phyloP scores from a whole-genome alignment of 1,140 invertebrate genomes.

The Trichomalopsis sarcophagae region DNA sequence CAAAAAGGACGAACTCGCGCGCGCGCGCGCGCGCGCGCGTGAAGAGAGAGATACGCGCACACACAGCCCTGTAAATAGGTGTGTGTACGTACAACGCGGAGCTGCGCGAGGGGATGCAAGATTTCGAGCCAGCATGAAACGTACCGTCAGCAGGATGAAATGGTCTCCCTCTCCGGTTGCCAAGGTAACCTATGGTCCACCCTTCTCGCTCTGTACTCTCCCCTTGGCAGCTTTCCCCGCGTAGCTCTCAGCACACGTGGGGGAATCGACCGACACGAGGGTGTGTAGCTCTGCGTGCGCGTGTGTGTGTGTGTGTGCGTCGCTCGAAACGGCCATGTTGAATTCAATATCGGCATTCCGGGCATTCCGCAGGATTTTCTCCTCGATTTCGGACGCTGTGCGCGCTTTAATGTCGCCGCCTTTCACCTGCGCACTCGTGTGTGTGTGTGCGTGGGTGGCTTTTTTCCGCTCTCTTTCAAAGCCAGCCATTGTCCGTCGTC shows the following conservation, averaged over 20 bases:
- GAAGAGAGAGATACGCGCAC: not conserved
- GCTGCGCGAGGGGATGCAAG: slow-evolving; percentile 18
- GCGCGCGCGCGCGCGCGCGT: too few species aligned
- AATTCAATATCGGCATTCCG: slow-evolving; percentile 75
- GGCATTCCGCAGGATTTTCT: slow-evolving; percentile 69
- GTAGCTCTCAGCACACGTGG: slow-evolving; percentile 27
- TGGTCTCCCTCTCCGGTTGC: slow-evolving; percentile 71
- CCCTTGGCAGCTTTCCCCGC: slow-evolving; percentile 52
- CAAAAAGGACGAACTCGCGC: slow-evolving; percentile 4
- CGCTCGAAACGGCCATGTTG: slow-evolving; percentile 72
- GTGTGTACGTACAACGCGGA: not conserved
- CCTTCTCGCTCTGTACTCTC: slow-evolving; percentile 59
- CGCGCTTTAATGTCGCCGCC: slow-evolving; percentile 61
- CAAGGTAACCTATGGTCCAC: slow-evolving; percentile 71
- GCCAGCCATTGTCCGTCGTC: not conserved
- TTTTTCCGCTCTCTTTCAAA: not conserved
- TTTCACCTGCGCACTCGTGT: slow-evolving; percentile 50
- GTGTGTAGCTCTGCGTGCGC: not conserved
- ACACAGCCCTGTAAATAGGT: not conserved
- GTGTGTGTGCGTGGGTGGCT: not conserved
- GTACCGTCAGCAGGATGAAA: slow-evolving; percentile 71
- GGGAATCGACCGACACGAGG: slow-evolving; percentile 23
- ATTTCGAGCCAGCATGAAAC: slow-evolving; percentile 66
- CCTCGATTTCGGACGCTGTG: slow-evolving; percentile 62
- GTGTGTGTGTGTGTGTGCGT: slow-evolving; percentile 51